Percentiles rank a stretch among this genome's conserved stretches.
These are phyloP conservation scores for Styela plicata DNA, from an alignment of 23 tunicate genomes.

Conservation along the genomic window DNA sequence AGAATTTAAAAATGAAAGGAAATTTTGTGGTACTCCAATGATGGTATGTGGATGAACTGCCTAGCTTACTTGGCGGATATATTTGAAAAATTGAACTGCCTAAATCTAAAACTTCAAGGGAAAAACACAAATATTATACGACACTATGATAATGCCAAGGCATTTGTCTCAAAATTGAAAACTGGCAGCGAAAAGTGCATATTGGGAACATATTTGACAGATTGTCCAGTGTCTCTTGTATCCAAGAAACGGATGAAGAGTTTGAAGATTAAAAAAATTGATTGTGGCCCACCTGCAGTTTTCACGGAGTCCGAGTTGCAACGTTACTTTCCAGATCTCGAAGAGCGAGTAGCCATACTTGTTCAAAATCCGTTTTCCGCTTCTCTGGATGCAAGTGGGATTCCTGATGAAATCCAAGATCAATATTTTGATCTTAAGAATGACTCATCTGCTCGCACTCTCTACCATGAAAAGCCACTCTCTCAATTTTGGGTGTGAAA, in stretches of 20 bases:
- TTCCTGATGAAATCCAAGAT: constrained; percentile 58
- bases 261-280: background rate
- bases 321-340: no score
- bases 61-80: constrained; percentile 64
- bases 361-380: no score
- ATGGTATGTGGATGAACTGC: constrained; percentile 50
- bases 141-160: constrained; percentile 26
- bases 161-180: constrained; percentile 37
- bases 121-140: constrained; percentile 30
- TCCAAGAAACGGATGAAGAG: background rate
- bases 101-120: constrained; percentile 57
- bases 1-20: constrained; percentile 28
- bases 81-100: constrained; percentile 59
- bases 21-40: constrained; percentile 33
- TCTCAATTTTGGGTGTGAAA: constrained; percentile 49
- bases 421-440: constrained; percentile 51
- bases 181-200: constrained; percentile 39
- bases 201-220: constrained; percentile 15
- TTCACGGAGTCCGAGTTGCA: no score
- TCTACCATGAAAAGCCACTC: constrained; percentile 38
- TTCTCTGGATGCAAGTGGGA: constrained; percentile 22
- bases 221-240: background rate
- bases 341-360: no score
- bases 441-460: constrained; percentile 56
- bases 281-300: no score